Percentiles rank a stretch among this genome's conserved stretches.
phyloP scores from a whole-genome alignment of 1,140 invertebrate genomes.

The Hyphantria cunea region DNA sequence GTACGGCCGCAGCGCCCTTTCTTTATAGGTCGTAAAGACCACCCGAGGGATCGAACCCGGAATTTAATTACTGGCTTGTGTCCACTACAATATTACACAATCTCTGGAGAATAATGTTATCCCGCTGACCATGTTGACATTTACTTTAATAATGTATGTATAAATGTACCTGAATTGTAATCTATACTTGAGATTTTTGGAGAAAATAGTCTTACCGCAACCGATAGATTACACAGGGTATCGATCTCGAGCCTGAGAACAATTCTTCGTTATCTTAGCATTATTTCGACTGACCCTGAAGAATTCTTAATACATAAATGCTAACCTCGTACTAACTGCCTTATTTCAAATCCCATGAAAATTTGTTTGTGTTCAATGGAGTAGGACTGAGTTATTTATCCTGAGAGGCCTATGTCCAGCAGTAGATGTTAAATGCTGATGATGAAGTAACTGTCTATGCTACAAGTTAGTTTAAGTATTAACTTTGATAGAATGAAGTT shows the following conservation, averaged over 20 bases:
- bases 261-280: no score
- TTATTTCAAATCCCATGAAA: no score
- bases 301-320: no score
- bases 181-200: not conserved
- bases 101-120: conserved; percentile 43
- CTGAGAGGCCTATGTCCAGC: no score
- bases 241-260: not conserved
- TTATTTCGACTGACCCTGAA: no score
- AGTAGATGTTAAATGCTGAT: no score
- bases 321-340: no score
- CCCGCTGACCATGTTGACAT: not conserved
- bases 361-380: no score
- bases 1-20: conserved; percentile 43
- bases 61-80: conserved; percentile 66
- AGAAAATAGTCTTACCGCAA: not conserved
- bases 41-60: conserved; percentile 42
- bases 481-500: no score
- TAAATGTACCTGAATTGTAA: not conserved
- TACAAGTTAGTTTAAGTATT: no score
- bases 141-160: not conserved
- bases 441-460: no score
- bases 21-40: conserved; percentile 51
- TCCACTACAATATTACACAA: conserved; percentile 28
- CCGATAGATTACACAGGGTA: not conserved
- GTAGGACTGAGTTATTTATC: no score